These are phyloP conservation scores for Vidua chalybeata DNA, from an alignment of 2,113 vertebrate genomes.

Conservation along the genomic window DNA sequence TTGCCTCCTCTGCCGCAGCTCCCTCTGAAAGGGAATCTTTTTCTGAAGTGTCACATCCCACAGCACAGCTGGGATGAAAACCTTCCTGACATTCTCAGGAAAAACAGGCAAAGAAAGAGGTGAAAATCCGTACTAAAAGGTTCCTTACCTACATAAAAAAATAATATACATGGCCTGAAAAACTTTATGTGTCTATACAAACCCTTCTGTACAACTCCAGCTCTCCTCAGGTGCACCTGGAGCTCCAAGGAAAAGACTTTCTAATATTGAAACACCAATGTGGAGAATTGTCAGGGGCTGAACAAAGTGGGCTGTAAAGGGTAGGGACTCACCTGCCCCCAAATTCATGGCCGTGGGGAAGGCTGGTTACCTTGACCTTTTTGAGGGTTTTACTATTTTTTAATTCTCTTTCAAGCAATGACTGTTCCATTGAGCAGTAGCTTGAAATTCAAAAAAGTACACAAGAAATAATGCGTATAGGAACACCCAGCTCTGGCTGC, in stretches of 20 bases:
- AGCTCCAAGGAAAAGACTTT: not conserved
- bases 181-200: not conserved
- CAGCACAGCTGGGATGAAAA: not conserved
- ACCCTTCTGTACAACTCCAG: not conserved
- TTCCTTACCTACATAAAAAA: not conserved
- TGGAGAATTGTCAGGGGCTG: not conserved
- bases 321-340: not conserved
- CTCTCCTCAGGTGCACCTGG: not conserved
- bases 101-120: not conserved
- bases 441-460: not conserved
- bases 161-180: not conserved
- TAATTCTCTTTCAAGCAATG: not conserved
- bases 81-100: not conserved
- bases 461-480: not conserved
- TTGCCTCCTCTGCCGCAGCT: not conserved
- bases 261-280: not conserved
- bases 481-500: not conserved
- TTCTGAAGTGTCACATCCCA: not conserved
- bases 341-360: not conserved
- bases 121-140: not conserved
- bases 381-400: not conserved
- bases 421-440: not conserved
- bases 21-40: not conserved
- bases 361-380: not conserved
- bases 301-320: not conserved